These are phyloP conservation scores for Amia ocellicauda DNA, from an alignment of 2,113 vertebrate species.

Conservation along the genomic window DNA sequence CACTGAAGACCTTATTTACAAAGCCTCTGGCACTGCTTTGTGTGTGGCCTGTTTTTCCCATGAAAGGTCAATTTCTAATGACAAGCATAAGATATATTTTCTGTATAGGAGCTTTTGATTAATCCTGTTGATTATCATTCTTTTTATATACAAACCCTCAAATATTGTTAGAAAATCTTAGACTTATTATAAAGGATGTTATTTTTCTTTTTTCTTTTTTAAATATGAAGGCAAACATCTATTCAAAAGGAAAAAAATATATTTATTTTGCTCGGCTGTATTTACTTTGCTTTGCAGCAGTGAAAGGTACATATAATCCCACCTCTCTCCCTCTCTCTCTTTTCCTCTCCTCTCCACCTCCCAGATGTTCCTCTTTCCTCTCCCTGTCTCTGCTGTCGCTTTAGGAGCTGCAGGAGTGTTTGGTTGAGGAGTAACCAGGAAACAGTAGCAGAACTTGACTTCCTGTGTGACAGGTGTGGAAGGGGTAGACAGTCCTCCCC, in stretches of 20 bases:
- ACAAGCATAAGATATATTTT: no score
- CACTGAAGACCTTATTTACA: no score
- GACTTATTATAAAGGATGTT: no score
- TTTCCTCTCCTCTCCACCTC: not conserved
- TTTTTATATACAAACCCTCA: no score
- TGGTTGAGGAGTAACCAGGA: constrained; percentile 69
- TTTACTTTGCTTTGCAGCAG: constrained; percentile 19
- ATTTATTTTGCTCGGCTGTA: not conserved
- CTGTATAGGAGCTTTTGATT: no score
- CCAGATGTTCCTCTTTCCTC: constrained; percentile 23
- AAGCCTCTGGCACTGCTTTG: no score
- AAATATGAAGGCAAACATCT: constrained; percentile 14
- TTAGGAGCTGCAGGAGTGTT: constrained; percentile 46
- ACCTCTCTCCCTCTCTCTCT: not conserved
- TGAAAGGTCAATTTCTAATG: no score
- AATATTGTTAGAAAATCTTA: no score
- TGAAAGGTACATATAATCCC: constrained; percentile 10
- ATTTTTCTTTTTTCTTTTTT: no score
- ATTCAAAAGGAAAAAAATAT: constrained; percentile 18
- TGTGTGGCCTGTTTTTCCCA: no score
- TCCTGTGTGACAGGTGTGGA: constrained; percentile 75
- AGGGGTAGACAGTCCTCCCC: constrained; percentile 31
- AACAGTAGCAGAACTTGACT: constrained; percentile 61
- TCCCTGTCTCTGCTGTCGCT: constrained; percentile 32
- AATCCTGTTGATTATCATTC: no score